Percentiles rank a stretch among this genome's conserved stretches.
These are phyloP conservation scores for Trypoxylon attenuatum DNA, from an alignment of 2,888 invertebrate genomes.

Conservation along the genomic window DNA sequence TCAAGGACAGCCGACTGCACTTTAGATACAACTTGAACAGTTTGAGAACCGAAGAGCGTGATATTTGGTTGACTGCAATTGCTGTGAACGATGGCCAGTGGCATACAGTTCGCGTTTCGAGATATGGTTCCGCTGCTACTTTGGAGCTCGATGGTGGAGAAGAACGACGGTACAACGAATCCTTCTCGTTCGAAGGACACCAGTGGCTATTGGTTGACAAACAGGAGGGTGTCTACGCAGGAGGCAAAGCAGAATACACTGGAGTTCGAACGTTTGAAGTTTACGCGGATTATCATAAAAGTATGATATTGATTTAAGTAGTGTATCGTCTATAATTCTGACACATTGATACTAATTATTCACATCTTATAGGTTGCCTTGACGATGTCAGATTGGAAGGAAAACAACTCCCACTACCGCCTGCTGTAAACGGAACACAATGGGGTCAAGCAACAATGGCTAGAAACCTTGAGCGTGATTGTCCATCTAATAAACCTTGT, in stretches of 20 bases:
- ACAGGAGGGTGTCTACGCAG: slow-evolving; percentile 96
- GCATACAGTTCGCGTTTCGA: slow-evolving; percentile 94
- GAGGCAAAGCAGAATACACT: slow-evolving; percentile 96
- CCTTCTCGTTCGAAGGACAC: slow-evolving; percentile 91
- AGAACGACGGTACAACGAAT: slow-evolving; percentile 94
- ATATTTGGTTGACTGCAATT: slow-evolving; percentile 92
- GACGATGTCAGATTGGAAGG: slow-evolving; percentile 93
- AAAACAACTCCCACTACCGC: slow-evolving; percentile 94
- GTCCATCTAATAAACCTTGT: slow-evolving; percentile 96
- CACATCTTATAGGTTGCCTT: slow-evolving; percentile 79
- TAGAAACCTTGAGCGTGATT: slow-evolving; percentile 91
- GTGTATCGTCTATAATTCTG: too few species aligned
- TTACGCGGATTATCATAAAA: slow-evolving; percentile 95
- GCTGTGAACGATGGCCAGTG: slow-evolving; percentile 97
- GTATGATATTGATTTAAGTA: too few species aligned
- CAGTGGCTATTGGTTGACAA: slow-evolving; percentile 95
- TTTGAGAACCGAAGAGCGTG: slow-evolving; percentile 90
- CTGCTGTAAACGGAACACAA: slow-evolving; percentile 95
- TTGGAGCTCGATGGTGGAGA: slow-evolving; percentile 96
- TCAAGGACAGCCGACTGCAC: slow-evolving; percentile 91
- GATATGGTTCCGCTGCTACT: slow-evolving; percentile 94
- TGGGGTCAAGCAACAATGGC: slow-evolving; percentile 98
- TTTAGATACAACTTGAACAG: slow-evolving; percentile 96
- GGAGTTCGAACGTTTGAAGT: slow-evolving; percentile 96
- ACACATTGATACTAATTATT: not conserved